Percentiles rank a stretch among this genome's conserved stretches.
These are phyloP conservation scores for Vanessa cardui DNA, from an alignment of 2,888 invertebrate genomes.

Conservation along the genomic window DNA sequence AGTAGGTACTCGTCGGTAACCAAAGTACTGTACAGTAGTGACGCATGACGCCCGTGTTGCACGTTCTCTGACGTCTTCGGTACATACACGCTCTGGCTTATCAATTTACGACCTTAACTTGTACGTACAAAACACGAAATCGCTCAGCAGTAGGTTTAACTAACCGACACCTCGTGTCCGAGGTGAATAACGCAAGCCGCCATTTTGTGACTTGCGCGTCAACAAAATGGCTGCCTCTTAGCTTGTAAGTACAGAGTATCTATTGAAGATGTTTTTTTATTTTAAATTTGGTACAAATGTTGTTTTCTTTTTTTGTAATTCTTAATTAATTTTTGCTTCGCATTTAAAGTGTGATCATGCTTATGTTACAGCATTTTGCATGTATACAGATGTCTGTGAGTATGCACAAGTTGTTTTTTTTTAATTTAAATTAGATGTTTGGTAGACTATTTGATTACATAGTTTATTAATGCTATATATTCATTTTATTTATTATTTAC, in stretches of 20 bases:
- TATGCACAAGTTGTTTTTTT: constrained; percentile 78
- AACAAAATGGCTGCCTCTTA: constrained; percentile 73
- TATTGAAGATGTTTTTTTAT: constrained; percentile 60
- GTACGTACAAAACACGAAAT: constrained; percentile 36
- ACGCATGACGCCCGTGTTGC: constrained; percentile 51
- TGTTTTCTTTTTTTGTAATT: constrained; percentile 62
- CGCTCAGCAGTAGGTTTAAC: constrained; percentile 33
- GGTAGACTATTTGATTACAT: constrained; percentile 64
- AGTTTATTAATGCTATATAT: constrained; percentile 43
- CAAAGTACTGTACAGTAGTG: constrained; percentile 37
- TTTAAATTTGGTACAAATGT: constrained; percentile 70
- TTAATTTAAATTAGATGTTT: constrained; percentile 56
- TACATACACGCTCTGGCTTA: constrained; percentile 45
- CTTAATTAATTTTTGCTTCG: constrained; percentile 70
- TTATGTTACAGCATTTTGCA: constrained; percentile 80
- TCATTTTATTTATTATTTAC: constrained; percentile 43
- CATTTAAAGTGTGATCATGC: constrained; percentile 80
- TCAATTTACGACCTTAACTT: constrained; percentile 33
- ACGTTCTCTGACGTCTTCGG: constrained; percentile 49
- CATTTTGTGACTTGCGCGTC: constrained; percentile 62
- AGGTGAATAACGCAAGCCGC: constrained; percentile 55
- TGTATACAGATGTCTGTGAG: constrained; percentile 78
- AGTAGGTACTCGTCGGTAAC: constrained; percentile 42
- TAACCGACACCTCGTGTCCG: constrained; percentile 9
- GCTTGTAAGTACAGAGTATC: constrained; percentile 75